A percentile compares a stretch with the other conserved stretches of the same genome.
phyloP scores from a whole-genome alignment of 2,888 invertebrate genomes.

The Rhabditoides inermis region DNA sequence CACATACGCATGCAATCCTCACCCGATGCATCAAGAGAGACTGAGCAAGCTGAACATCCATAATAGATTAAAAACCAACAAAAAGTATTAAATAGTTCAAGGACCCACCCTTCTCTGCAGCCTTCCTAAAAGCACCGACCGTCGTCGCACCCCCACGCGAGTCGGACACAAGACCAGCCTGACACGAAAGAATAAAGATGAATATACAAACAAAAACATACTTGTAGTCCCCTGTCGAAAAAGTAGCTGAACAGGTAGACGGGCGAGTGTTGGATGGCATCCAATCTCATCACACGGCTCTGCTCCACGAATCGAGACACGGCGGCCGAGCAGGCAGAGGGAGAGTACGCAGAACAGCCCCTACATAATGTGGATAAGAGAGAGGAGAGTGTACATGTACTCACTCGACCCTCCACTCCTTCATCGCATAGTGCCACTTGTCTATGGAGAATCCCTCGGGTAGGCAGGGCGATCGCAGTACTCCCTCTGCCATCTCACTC shows the following conservation, averaged over 20 bases:
- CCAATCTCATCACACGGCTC: slow-evolving; percentile 24
- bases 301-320: slow-evolving; percentile 39
- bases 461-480: slow-evolving; percentile 26
- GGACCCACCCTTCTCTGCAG: slow-evolving; percentile 56
- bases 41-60: too few relatives aligned
- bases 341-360: slow-evolving; percentile 28
- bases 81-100: background rate
- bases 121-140: slow-evolving; percentile 65
- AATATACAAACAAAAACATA: too few relatives aligned
- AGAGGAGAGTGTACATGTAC: background rate
- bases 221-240: slow-evolving; percentile 75
- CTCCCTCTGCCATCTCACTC: background rate
- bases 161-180: slow-evolving; percentile 67
- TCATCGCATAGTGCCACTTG: slow-evolving; percentile 69
- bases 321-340: slow-evolving; percentile 40
- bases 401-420: slow-evolving; percentile 66
- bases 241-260: slow-evolving; percentile 85
- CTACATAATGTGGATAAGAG: background rate
- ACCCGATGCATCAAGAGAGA: too few relatives aligned
- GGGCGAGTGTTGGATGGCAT: slow-evolving; percentile 5
- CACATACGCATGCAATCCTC: too few relatives aligned
- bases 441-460: slow-evolving; percentile 40
- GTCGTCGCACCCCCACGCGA: slow-evolving; percentile 58
- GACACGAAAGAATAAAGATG: too few relatives aligned
- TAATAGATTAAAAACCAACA: too few relatives aligned